Percentiles rank a stretch among this genome's conserved stretches.
Conservation (phyloP, 2,888 invertebrate species). For the Macroteleia sp. region DNA sequence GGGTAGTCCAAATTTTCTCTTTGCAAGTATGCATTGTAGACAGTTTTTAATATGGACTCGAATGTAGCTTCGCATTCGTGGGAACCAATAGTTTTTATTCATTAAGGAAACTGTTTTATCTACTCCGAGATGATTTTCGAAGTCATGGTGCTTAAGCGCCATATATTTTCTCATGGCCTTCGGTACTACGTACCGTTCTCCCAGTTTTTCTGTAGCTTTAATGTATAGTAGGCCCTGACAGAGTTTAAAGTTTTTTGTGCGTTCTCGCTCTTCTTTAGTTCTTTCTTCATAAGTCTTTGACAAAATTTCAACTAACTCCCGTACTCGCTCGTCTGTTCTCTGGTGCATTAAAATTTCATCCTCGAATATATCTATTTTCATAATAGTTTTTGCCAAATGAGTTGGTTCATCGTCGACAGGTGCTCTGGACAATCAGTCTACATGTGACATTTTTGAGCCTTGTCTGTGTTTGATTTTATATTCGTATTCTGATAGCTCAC, state of each 20-base stretch:
- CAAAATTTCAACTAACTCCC: background rate
- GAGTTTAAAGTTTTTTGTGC: background rate
- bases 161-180: too few relatives aligned
- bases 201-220: background rate
- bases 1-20: too few relatives aligned
- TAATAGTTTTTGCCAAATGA: too few relatives aligned
- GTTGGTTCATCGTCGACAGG: slow-evolving; percentile 27
- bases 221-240: background rate
- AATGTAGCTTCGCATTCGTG: too few relatives aligned
- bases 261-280: background rate
- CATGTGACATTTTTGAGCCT: slow-evolving; percentile 62
- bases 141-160: too few relatives aligned
- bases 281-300: background rate
- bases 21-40: too few relatives aligned
- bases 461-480: slow-evolving; percentile 50
- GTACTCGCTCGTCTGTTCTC: background rate
- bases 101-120: too few relatives aligned
- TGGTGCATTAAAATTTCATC: background rate
- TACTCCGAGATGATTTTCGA: too few relatives aligned
- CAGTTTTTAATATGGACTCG: too few relatives aligned
- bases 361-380: too few relatives aligned
- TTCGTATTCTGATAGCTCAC: slow-evolving; percentile 60
- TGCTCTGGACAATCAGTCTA: slow-evolving; percentile 66
- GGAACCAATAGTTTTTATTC: too few relatives aligned
- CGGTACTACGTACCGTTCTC: too few relatives aligned